Conservation (phyloP, 2,113 vertebrate species). For the Pipra filicauda region DNA sequence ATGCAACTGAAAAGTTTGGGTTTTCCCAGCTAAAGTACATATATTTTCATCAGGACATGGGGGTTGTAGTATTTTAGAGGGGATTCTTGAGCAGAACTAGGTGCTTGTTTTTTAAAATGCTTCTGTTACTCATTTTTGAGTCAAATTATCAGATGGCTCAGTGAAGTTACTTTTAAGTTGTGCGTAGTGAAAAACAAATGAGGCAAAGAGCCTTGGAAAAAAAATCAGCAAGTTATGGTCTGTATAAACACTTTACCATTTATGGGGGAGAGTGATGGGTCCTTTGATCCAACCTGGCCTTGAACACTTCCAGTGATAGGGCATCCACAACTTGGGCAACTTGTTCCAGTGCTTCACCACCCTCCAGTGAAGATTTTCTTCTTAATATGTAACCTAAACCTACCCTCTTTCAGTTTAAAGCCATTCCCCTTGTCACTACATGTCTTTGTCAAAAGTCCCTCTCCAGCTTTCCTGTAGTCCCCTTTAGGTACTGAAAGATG, state of each 20-base stretch:
- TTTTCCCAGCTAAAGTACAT: background rate
- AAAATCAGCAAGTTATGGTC: background rate
- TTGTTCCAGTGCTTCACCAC: background rate
- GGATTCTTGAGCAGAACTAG: background rate
- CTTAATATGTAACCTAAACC: rapidly evolving
- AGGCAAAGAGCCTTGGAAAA: background rate
- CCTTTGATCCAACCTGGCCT: background rate
- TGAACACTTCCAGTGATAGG: background rate
- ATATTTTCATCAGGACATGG: background rate
- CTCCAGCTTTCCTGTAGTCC: background rate
- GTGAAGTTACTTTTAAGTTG: background rate
- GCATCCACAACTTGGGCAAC: background rate
- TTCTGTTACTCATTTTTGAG: background rate
- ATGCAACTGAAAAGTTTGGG: background rate
- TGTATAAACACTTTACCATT: background rate
- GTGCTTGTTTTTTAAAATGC: background rate
- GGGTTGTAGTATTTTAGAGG: background rate
- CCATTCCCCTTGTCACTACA: background rate
- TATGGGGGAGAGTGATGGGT: background rate
- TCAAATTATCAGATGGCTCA: background rate
- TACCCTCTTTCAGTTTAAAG: background rate
- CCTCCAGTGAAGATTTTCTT: background rate
- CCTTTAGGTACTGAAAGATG: background rate
- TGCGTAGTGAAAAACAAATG: background rate
- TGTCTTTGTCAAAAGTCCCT: background rate